Base-by-base conservation (phyloP, 2,888 invertebrate species). In the Diabrotica balteata region DNA sequence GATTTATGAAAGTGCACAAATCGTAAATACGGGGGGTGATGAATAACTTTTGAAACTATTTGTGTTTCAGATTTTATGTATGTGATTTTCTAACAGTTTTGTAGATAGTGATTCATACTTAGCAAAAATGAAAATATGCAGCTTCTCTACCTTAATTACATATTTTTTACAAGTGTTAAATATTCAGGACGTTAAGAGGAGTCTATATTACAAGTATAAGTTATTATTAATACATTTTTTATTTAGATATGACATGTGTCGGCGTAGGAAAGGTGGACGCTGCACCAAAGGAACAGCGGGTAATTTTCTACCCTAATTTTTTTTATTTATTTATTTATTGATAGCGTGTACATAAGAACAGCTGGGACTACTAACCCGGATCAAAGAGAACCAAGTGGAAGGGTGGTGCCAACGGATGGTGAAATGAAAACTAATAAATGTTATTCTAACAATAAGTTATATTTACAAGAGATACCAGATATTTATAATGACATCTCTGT, bases 221-320 rank as follows among this genome's bases (percentile, higher is more conserved):
- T 32, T 32, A 32, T 22, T 32, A 53, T 44, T 49, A 55, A 60
- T 42, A 49, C 17, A 32, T 52, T 70, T 68, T 69, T 46, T 76
- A 76, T 81, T 69, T 92, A 96, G 96, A 93, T 95, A 96, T 88
- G 96, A 96, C 91, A 96, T 96, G 96, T 96, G 96, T 90, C 93
- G 96, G 83, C 91, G 95, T 85, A 91, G 95, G 87, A 95, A 95
- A 90, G 96, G 95, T 87, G 96, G 96, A 86, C 93, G 95, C 88
- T 96, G 96, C 90, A 96, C 96, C 84, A 95, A 96, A 90, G 96
- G 96, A 91, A 96, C 96, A 86, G 96, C 96, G 88, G 96, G 96
- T 96, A 95, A 92, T 79, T 79, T 71, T 68, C 72, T 50, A 63
- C 59, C 61, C 63, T 52, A 66, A 59, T 67, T 51, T 63, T 55